Conservation (phyloP, 2,113 vertebrate genomes). For the Sciurus niger region DNA sequence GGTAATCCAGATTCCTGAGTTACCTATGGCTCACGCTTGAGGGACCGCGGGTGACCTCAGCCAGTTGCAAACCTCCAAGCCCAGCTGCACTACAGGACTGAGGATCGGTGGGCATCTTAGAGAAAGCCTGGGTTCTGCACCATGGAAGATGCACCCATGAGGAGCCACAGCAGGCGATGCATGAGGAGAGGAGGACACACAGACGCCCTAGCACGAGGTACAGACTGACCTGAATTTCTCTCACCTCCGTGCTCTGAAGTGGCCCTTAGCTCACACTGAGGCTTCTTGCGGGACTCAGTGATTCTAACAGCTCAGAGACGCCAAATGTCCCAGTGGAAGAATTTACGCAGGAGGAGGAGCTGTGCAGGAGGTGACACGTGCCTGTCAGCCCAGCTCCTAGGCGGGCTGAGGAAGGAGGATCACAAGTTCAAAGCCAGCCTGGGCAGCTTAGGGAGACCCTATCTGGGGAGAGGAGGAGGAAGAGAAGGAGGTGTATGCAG, state of each 20-base stretch:
- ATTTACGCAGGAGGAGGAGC: too few relatives aligned
- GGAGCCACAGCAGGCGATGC: rapidly evolving
- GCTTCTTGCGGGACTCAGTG: not conserved
- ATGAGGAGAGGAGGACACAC: not conserved
- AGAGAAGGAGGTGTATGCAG: too few relatives aligned
- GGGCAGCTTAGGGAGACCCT: too few relatives aligned
- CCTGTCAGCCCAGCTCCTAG: too few relatives aligned
- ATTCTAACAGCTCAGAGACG: not conserved
- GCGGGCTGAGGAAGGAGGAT: too few relatives aligned
- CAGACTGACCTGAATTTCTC: not conserved
- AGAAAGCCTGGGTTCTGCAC: not conserved
- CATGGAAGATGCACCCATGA: rapidly evolving
- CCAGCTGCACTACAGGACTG: rapidly evolving
- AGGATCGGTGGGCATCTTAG: rapidly evolving
- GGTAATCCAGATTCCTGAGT: not conserved
- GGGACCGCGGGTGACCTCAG: too few relatives aligned
- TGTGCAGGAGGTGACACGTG: too few relatives aligned
- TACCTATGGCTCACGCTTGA: rapidly evolving
- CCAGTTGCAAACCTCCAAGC: not conserved
- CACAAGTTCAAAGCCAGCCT: too few relatives aligned
- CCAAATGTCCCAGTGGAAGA: too few relatives aligned
- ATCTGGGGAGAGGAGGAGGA: too few relatives aligned
- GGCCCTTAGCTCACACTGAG: not conserved
- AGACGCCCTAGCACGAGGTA: rapidly evolving
- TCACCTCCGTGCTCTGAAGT: not conserved